Evolutionary conservation across 2,113 vertebrate genomes (phyloP), one percentile per base, ranked within the genome.

Genomic region (Conger conger): DNA sequence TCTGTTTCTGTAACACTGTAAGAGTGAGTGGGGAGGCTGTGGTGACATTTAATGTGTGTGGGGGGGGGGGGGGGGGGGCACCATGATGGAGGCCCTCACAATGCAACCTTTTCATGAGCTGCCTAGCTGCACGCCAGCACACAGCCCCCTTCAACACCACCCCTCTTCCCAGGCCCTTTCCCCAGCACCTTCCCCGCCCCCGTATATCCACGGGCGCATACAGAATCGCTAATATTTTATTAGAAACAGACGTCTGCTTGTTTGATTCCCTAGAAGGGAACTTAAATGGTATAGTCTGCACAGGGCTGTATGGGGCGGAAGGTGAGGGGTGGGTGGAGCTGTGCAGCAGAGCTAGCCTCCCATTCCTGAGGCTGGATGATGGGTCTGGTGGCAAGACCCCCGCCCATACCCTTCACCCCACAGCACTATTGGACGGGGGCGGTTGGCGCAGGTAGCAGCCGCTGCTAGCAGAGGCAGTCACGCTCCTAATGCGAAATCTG

Each of bases 151-250:
- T 60, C 73, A 68, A 53, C 18, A 36, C 40, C 13, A 37, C 17
- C 18, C 33, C 20, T 53, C 50, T 73, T 37, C 57, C 57, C 57
- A 0, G 3, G 18, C 2, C 17, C 57, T 20, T 2, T 23, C 76
- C 13, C 27, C 18, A 40, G 33, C 5, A 27, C 7, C 33, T 36
- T 50, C 33, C 17, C 13, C 6, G 76, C 0, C 35, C 76, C 33
- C 83, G 54, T 79, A 73, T 80, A 38, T 53, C 54, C 53, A 77
- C 40, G 54, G 38, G 60, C 68, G 77, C 83, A 86, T 76, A 83
- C 54, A 77, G 79, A 83, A 79, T 73, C 37, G 23, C 82, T 83
- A 86, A 86, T 76, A 86, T 86, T 86, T 86, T 83, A 83, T 83
- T 80, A 83, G 30, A 82, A 86, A 86, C 86, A 86, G 76, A 86